These are phyloP conservation scores for Ctenochaetus hawaiiensis DNA, from an alignment of 2,797 vertebrate species.

Conservation along the genomic window DNA sequence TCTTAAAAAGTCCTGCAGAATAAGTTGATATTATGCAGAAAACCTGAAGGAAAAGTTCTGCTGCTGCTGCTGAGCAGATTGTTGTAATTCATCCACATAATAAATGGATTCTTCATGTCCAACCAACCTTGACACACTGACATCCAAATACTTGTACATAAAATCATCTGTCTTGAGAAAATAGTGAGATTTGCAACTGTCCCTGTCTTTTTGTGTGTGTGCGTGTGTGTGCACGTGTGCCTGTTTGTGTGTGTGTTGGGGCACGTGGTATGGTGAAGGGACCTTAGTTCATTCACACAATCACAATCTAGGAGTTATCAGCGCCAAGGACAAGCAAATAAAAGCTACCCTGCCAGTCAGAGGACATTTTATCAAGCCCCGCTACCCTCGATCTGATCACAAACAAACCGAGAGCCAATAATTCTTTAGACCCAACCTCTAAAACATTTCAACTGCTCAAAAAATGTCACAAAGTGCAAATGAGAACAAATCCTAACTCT, in stretches of 20 bases:
- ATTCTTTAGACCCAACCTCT: slow-evolving; percentile 24
- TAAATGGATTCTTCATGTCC: background rate
- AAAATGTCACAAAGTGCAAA: slow-evolving; percentile 17
- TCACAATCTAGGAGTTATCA: slow-evolving; percentile 85
- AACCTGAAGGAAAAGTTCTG: no score
- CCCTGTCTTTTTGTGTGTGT: background rate
- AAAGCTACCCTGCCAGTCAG: slow-evolving; percentile 72
- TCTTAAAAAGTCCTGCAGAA: background rate
- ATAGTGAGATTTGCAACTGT: background rate
- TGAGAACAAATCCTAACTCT: background rate
- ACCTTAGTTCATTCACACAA: slow-evolving; percentile 89
- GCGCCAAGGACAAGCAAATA: slow-evolving; percentile 90
- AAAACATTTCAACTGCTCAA: slow-evolving; percentile 6
- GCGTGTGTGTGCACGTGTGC: slow-evolving; percentile 25
- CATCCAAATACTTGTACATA: background rate
- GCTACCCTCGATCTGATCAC: slow-evolving; percentile 71
- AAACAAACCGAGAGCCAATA: slow-evolving; percentile 81
- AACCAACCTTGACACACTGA: background rate
- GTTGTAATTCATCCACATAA: background rate
- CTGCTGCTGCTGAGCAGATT: background rate
- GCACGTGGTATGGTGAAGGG: slow-evolving; percentile 82
- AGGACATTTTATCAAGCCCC: slow-evolving; percentile 86
- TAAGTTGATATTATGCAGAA: no score
- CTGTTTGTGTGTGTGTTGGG: slow-evolving; percentile 17
- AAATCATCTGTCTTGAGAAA: background rate